A percentile compares a stretch with the other conserved stretches of the same genome.
phyloP scores from a whole-genome alignment of 2,113 vertebrate species.

The Trochalopteron elliotii region DNA sequence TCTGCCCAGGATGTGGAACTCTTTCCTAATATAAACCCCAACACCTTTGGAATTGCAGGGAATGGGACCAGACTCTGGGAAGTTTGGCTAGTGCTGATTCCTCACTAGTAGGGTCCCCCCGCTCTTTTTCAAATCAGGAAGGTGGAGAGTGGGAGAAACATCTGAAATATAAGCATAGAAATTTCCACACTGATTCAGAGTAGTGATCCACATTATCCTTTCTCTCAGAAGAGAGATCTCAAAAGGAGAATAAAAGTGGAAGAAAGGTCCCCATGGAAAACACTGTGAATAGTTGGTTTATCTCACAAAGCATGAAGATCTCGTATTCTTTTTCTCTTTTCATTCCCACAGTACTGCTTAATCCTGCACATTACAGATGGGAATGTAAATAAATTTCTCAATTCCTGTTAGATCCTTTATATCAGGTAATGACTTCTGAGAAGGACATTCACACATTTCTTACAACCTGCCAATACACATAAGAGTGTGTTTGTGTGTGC shows the following conservation, averaged over 20 bases:
- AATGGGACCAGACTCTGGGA: neutral
- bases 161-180: neutral
- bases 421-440: neutral
- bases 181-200: neutral
- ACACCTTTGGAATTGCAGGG: neutral
- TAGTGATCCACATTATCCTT: neutral
- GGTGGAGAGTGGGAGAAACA: neutral
- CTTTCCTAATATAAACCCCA: rapidly evolving
- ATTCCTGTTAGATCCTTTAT: neutral
- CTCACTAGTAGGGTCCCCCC: neutral
- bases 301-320: neutral
- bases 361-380: neutral
- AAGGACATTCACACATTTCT: neutral
- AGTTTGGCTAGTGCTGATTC: neutral
- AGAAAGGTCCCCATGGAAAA: neutral
- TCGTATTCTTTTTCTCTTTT: neutral
- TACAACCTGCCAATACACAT: neutral
- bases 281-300: neutral
- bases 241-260: neutral
- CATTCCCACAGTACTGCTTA: neutral
- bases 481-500: neutral
- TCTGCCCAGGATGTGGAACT: neutral
- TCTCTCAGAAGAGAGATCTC: neutral
- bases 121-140: neutral
- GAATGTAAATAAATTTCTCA: neutral